These are phyloP conservation scores for Eleutherodactylus coqui DNA, from an alignment of 2,797 vertebrate species.

Conservation along the genomic window DNA sequence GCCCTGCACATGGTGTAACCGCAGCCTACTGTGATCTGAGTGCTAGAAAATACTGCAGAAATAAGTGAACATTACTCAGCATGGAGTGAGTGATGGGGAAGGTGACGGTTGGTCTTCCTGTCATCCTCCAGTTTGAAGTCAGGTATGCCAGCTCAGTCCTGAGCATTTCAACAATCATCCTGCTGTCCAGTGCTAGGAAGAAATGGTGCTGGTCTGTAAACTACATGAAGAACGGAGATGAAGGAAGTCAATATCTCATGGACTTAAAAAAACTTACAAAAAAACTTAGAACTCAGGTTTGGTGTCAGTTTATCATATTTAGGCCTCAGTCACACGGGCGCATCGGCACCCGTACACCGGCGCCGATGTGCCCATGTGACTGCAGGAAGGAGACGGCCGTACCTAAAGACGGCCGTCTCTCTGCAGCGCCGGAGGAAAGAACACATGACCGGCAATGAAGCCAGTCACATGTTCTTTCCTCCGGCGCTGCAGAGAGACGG, in stretches of 20 bases:
- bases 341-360: too few relatives aligned
- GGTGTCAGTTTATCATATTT: too few relatives aligned
- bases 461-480: too few relatives aligned
- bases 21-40: neutral
- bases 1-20: neutral
- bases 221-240: constrained; percentile 72
- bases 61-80: constrained; percentile 80
- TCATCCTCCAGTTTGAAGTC: constrained; percentile 97
- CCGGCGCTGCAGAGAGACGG: too few relatives aligned
- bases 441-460: too few relatives aligned
- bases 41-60: neutral
- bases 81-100: constrained; percentile 93
- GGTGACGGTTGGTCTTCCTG: constrained; percentile 90
- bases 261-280: too few relatives aligned
- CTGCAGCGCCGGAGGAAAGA: too few relatives aligned
- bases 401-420: too few relatives aligned
- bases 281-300: too few relatives aligned
- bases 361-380: too few relatives aligned
- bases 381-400: too few relatives aligned
- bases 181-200: constrained; percentile 96
- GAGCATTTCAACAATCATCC: constrained; percentile 99
- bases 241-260: neutral
- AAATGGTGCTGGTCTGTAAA: constrained; percentile 98
- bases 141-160: constrained; percentile 93
- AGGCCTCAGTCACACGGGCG: too few relatives aligned